Conservation (phyloP, 2,888 invertebrate genomes). For the Cantharis lateralis region DNA sequence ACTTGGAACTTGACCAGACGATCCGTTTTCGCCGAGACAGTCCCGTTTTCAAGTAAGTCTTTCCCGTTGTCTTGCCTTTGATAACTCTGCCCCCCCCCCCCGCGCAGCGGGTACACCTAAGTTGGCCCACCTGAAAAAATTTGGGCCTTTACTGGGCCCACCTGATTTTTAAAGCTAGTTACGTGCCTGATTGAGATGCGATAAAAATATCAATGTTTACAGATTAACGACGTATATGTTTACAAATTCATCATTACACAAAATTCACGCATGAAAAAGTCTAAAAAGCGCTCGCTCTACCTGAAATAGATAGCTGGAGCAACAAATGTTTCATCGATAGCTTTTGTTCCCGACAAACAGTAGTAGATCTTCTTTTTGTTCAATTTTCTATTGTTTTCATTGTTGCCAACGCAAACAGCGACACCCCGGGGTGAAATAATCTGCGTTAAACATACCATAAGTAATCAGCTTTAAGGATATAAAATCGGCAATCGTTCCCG, state of each 20-base stretch:
- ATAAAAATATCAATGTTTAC: background rate
- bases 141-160: too few species aligned
- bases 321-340: conserved; percentile 41
- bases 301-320: conserved; percentile 31
- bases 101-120: too few species aligned
- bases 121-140: too few species aligned
- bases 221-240: conserved; percentile 26
- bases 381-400: conserved; percentile 46
- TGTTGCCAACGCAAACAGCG: conserved; percentile 50
- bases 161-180: too few species aligned
- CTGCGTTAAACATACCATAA: conserved; percentile 45
- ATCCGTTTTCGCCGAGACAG: too few species aligned
- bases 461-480: conserved; percentile 48
- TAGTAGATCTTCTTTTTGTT: conserved; percentile 50
- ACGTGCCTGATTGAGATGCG: too few species aligned
- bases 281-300: conserved; percentile 31
- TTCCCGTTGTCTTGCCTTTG: too few species aligned
- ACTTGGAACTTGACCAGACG: too few species aligned
- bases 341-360: conserved; percentile 38
- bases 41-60: too few species aligned
- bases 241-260: conserved; percentile 28
- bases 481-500: background rate
- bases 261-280: conserved; percentile 28
- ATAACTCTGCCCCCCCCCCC: too few species aligned
- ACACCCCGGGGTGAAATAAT: conserved; percentile 54